Percentiles rank a stretch among this genome's conserved stretches.
These are phyloP conservation scores for Drosophila persimilis DNA, from an alignment of 1,140 invertebrate species.

Conservation along the genomic window DNA sequence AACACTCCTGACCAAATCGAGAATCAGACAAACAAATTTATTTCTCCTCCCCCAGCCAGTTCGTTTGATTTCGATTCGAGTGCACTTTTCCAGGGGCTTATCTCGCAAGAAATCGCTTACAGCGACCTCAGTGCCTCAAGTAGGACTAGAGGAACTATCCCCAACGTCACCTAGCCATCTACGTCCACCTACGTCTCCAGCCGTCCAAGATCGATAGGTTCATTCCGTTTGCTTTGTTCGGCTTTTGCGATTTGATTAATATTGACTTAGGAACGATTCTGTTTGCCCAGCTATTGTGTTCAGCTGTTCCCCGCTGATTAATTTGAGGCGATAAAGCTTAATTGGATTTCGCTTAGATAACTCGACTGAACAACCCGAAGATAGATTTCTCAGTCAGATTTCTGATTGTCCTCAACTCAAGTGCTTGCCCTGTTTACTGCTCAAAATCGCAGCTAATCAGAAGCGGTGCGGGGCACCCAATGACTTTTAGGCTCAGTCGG, in stretches of 20 bases:
- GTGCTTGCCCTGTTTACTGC: constrained; percentile 23
- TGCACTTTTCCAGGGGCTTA: constrained; percentile 29
- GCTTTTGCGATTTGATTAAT: constrained; percentile 75
- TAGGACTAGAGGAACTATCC: constrained; percentile 3
- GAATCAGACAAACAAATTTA: constrained; percentile 44
- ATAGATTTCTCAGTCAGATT: constrained; percentile 23
- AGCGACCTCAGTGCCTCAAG: constrained; percentile 19
- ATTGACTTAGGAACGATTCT: constrained; percentile 72
- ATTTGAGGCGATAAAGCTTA: constrained; percentile 80
- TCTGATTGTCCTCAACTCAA: constrained; percentile 32
- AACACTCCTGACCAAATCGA: constrained; percentile 32
- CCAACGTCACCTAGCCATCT: background rate
- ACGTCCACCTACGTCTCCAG: background rate
- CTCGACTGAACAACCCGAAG: constrained; percentile 32
- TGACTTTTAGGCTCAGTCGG: too few species aligned
- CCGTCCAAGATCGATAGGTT: constrained; percentile 59
- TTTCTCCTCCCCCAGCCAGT: constrained; percentile 9
- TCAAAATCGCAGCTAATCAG: constrained; percentile 71
- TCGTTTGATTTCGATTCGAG: constrained; percentile 29
- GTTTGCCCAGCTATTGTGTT: constrained; percentile 74
- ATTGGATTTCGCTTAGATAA: constrained; percentile 79
- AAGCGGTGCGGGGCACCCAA: constrained; percentile 4
- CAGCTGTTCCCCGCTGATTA: constrained; percentile 72
- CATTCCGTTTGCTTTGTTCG: constrained; percentile 15
- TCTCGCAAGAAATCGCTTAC: constrained; percentile 27